Percentiles rank a stretch among this genome's conserved stretches.
Evolutionary conservation across 2,888 invertebrate genomes (phyloP).

Genomic region (Cephus pulcher): DNA sequence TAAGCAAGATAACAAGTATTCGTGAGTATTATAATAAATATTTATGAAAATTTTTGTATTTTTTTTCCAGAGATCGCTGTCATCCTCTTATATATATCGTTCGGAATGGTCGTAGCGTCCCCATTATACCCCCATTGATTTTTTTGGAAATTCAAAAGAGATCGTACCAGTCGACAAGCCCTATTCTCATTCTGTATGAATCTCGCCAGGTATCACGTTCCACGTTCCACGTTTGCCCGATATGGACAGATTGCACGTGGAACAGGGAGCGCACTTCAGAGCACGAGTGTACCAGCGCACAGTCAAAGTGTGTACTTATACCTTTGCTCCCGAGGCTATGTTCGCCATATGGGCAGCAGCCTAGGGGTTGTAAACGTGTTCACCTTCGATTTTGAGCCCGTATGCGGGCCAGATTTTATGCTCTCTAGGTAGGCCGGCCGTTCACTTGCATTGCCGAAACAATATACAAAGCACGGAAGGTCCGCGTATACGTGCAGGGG

Average conservation of each 20-base stretch:
- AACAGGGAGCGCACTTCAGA: constrained; percentile 7
- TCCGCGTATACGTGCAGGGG: constrained; percentile 22
- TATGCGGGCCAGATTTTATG: constrained; percentile 61
- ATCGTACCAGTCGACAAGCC: not conserved
- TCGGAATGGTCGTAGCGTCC: not conserved
- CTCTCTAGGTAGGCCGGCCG: constrained; percentile 23
- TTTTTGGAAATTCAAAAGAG: not conserved
- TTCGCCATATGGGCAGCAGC: constrained; percentile 63
- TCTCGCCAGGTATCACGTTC: not conserved
- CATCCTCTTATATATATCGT: not conserved
- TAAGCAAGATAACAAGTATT: not conserved
- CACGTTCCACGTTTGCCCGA: not conserved
- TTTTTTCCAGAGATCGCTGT: not conserved
- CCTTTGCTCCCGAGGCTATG: constrained; percentile 38
- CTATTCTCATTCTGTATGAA: not conserved
- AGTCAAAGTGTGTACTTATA: not conserved
- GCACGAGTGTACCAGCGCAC: not conserved
- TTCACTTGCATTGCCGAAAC: constrained; percentile 16
- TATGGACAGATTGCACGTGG: not conserved
- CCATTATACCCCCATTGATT: not conserved
- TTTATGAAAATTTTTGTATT: too few species aligned
- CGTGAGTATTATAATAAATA: not conserved
- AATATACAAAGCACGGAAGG: constrained; percentile 16
- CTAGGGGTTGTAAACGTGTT: constrained; percentile 42
- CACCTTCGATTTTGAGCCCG: constrained; percentile 52